Conservation (phyloP, 2,888 invertebrate species). For the Tetragonula carbonaria region DNA sequence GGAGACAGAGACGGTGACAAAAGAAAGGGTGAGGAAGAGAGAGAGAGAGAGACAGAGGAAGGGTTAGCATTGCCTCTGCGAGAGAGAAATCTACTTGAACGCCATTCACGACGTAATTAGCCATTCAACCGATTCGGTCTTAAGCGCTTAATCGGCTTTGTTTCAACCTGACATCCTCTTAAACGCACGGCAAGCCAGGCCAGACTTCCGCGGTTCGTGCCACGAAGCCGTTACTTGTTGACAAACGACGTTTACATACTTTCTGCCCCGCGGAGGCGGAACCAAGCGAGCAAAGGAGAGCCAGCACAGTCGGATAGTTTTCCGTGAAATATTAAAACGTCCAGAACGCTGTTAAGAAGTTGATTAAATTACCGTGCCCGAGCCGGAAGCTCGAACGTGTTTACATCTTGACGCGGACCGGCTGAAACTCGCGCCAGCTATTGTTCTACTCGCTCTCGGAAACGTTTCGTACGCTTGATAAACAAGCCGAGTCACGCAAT, state of each 20-base stretch:
- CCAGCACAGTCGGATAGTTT: constrained; percentile 25
- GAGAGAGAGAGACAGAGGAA: not conserved
- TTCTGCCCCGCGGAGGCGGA: not conserved
- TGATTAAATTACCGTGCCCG: constrained; percentile 31
- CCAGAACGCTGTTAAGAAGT: constrained; percentile 30
- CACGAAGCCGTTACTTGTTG: constrained; percentile 46
- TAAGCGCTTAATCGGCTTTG: constrained; percentile 69
- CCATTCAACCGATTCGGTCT: constrained; percentile 61
- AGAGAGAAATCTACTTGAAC: constrained; percentile 49
- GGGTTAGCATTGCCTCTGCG: not conserved
- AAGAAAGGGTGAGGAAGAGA: not conserved
- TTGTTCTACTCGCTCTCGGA: not conserved
- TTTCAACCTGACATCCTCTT: constrained; percentile 59
- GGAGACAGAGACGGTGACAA: too few relatives aligned
- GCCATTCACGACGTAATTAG: constrained; percentile 58
- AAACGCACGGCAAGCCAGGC: constrained; percentile 48
- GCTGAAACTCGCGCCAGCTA: constrained; percentile 4
- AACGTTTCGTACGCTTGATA: not conserved
- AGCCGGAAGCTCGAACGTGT: constrained; percentile 26
- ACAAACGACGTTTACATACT: constrained; percentile 35
- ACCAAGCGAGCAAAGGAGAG: not conserved
- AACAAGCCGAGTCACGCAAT: constrained; percentile 39
- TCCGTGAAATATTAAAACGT: constrained; percentile 53
- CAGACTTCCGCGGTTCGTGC: constrained; percentile 57
- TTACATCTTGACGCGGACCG: constrained; percentile 11